Base-by-base conservation (phyloP, 2,888 invertebrate genomes). In the Xestia sexstrigata region DNA sequence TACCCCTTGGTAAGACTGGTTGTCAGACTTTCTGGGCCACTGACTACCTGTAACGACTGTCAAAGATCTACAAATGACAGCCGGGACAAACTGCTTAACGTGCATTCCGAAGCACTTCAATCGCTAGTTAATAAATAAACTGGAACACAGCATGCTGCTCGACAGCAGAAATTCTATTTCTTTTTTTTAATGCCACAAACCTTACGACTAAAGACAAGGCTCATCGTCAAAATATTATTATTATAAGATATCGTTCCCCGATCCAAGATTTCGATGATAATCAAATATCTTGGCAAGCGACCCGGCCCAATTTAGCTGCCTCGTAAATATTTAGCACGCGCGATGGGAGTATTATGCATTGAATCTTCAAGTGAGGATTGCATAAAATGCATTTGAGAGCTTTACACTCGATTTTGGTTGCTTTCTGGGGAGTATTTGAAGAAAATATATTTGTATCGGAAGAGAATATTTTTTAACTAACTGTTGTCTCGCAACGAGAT, bases 251-350 rank as follows among this genome's bases (percentile, higher is more conserved):
- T 68, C 58, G 11, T 63, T 35, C 42, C 23, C 45, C 13, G 23
- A 84, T 74, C 60, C 35, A 83, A 80, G 76, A 80, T 80, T 83
- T 81, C 49, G 47, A 75, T 79, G 77, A 77, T 74, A 82, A 85
- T 78, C 74, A 58, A 82, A 85, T 79, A 77, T 77, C 66, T 82
- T 82, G 82, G 85, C 85, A 76, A 76, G 79, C 39, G 70, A 65
- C 20, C 47, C 30, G 45, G 76, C 77, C 74, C 49, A 85, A 79
- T 85, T 79, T 85, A 82, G 79, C 30, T 58, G 23, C 49, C 39
- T 82, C 85, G 75, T 85, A 85, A 85, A 85, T 85, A 85, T 85
- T 76, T 81, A 75, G 81, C 58, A 60, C 71, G 55, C 35, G 62
- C 45, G 20, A 45, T 74, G 45, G 62, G 47, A 81, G 58, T 80